phyloP scores from a whole-genome alignment of 2,113 vertebrate species.

The Perccottus glenii region DNA sequence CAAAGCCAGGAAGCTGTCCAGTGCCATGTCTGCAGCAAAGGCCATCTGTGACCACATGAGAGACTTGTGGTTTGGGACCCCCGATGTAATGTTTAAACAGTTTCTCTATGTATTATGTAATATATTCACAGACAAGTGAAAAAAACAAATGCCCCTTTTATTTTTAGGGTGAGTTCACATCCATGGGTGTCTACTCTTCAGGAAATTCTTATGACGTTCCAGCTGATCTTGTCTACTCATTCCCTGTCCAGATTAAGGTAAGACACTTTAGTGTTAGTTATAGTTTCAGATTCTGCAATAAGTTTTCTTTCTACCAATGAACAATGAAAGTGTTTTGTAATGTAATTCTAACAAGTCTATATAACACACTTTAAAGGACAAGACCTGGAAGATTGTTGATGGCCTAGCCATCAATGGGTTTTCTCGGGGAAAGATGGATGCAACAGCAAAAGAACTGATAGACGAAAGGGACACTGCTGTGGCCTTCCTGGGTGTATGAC shows the following conservation, averaged over 20 bases:
- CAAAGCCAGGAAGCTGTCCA: constrained; percentile 95
- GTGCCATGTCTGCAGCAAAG: constrained; percentile 98
- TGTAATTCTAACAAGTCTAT: background rate
- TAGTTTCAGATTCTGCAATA: background rate
- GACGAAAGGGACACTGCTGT: constrained; percentile 94
- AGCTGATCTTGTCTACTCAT: constrained; percentile 93
- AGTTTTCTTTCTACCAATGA: background rate
- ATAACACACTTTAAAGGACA: constrained; percentile 79
- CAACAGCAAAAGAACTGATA: constrained; percentile 88
- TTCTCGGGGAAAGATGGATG: constrained; percentile 90
- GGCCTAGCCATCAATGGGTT: constrained; percentile 91
- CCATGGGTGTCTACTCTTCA: constrained; percentile 95
- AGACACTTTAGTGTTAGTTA: background rate
- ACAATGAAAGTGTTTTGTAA: too few species aligned
- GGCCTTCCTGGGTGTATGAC: constrained; percentile 89
- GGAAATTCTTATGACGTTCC: constrained; percentile 90
- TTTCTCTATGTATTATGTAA: background rate
- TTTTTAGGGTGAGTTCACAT: constrained; percentile 89
- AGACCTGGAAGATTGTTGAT: constrained; percentile 91
- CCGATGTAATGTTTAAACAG: constrained; percentile 78
- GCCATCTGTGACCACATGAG: constrained; percentile 96
- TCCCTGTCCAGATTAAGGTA: constrained; percentile 95
- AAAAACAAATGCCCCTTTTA: background rate
- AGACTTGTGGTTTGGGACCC: constrained; percentile 93
- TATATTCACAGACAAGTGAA: too few species aligned